Conservation (phyloP, 2,888 invertebrate species). For the Priocnemis perturbator region DNA sequence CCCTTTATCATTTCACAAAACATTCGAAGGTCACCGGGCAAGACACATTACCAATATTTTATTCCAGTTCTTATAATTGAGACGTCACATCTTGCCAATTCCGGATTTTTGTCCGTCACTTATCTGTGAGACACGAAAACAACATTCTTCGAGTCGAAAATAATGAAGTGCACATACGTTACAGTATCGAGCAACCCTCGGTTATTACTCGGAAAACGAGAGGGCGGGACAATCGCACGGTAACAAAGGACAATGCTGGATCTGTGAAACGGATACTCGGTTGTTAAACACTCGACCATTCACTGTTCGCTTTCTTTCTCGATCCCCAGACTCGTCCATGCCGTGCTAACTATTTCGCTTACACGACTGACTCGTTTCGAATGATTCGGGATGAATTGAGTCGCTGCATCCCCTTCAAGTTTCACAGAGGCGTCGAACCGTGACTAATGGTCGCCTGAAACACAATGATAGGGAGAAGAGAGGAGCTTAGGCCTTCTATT, state of each 20-base stretch:
- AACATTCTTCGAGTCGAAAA: no score
- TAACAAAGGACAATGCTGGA: not conserved
- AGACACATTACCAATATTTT: not conserved
- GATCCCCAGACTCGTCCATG: slow-evolving; percentile 16
- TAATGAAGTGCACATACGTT: no score
- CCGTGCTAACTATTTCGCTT: slow-evolving; percentile 56
- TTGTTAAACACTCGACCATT: slow-evolving; percentile 11
- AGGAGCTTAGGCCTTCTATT: slow-evolving; percentile 30
- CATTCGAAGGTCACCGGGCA: not conserved
- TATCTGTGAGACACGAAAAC: no score
- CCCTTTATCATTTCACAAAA: not conserved
- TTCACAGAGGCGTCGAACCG: slow-evolving; percentile 68
- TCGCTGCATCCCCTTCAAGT: slow-evolving; percentile 44
- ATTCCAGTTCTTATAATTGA: not conserved
- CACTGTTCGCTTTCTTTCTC: slow-evolving; percentile 23
- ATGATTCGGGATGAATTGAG: slow-evolving; percentile 52
- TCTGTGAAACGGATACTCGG: not conserved
- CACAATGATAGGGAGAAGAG: slow-evolving; percentile 55
- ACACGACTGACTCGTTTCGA: slow-evolving; percentile 54
- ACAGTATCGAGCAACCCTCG: no score
- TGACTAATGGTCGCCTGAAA: slow-evolving; percentile 62
- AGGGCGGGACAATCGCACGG: not conserved
- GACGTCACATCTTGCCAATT: not conserved
- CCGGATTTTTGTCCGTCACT: not conserved
- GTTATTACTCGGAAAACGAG: not conserved